phyloP scores from a whole-genome alignment of 2,888 invertebrate genomes.

The Holacanthella duospinosa region DNA sequence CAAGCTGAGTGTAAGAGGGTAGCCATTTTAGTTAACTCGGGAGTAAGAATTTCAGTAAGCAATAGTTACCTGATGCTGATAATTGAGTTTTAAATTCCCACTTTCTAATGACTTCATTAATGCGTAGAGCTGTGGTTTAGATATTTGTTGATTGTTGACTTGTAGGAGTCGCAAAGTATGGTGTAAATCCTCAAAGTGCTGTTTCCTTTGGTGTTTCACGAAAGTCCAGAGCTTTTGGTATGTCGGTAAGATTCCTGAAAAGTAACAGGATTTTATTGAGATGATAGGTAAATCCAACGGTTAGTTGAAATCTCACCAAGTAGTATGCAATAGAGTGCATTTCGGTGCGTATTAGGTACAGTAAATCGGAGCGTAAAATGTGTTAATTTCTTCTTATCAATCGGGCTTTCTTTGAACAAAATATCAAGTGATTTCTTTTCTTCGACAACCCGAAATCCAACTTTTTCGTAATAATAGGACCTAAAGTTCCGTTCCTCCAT shows the following conservation, averaged over 20 bases:
- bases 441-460: constrained; percentile 57
- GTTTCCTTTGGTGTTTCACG: constrained; percentile 60
- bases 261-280: too few relatives aligned
- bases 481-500: constrained; percentile 42
- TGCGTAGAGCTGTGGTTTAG: constrained; percentile 57
- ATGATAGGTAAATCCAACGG: background rate
- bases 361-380: constrained; percentile 77
- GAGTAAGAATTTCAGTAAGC: background rate
- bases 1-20: background rate
- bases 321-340: constrained; percentile 74
- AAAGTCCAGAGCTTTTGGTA: constrained; percentile 64
- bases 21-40: background rate
- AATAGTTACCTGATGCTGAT: constrained; percentile 43
- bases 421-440: constrained; percentile 67
- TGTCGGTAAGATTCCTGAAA: constrained; percentile 62
- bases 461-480: constrained; percentile 48
- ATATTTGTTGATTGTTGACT: constrained; percentile 53
- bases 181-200: constrained; percentile 61
- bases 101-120: constrained; percentile 73
- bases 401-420: constrained; percentile 69
- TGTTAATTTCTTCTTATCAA: constrained; percentile 65
- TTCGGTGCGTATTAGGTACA: constrained; percentile 68
- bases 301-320: constrained; percentile 49
- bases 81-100: constrained; percentile 51
- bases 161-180: constrained; percentile 59